Evolutionary conservation across 2,113 vertebrate genomes (phyloP).

Genomic region (Zootoca vivipara): DNA sequence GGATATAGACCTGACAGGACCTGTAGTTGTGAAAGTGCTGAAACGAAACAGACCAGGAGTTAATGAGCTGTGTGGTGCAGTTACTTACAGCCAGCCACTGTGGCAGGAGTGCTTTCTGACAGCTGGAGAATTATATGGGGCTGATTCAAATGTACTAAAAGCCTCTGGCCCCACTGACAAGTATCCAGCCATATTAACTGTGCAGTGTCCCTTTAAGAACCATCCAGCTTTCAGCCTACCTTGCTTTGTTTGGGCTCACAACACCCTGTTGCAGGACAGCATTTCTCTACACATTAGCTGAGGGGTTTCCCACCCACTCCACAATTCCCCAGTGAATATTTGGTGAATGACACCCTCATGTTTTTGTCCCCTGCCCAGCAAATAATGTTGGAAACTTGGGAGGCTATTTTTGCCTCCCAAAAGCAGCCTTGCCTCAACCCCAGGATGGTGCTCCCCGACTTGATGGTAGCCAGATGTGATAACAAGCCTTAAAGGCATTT

Average conservation of each 20-base stretch:
- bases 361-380: background rate
- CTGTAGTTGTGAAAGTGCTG: background rate
- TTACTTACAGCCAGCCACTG: background rate
- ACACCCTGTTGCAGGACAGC: too few relatives aligned
- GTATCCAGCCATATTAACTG: too few relatives aligned
- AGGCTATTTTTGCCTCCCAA: background rate
- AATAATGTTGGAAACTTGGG: background rate
- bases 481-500: background rate
- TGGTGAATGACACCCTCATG: background rate
- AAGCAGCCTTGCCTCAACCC: background rate
- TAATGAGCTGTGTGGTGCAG: background rate
- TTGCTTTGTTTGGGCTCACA: too few relatives aligned
- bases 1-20: background rate
- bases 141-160: background rate
- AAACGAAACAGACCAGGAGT: background rate
- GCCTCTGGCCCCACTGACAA: background rate
- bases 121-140: background rate
- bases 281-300: background rate
- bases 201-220: too few relatives aligned
- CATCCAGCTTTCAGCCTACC: too few relatives aligned
- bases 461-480: background rate
- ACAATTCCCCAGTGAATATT: background rate
- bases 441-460: background rate
- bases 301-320: background rate
- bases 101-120: background rate